Evolutionary conservation across 2,888 invertebrate species (phyloP).

Genomic region (Panzeria rudis): DNA sequence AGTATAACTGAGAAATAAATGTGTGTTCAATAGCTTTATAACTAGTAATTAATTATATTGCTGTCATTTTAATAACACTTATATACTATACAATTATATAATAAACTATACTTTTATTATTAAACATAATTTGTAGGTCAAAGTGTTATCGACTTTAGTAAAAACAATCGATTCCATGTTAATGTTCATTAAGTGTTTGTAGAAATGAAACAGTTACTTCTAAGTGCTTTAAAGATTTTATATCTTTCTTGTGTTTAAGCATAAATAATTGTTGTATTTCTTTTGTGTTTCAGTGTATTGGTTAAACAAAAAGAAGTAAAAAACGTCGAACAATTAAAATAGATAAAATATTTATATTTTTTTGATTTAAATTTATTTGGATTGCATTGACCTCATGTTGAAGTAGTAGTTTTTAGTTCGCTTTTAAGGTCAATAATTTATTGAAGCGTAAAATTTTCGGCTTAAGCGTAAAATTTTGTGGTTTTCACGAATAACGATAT

Average conservation of each 20-base stretch:
- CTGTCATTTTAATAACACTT: conserved; percentile 7
- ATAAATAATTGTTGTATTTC: conserved; percentile 10
- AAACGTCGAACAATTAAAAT: conserved; percentile 11
- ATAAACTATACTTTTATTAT: background rate
- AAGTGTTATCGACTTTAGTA: conserved; percentile 63
- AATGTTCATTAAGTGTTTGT: background rate
- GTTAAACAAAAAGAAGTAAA: conserved; percentile 13
- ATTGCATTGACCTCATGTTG: conserved; percentile 52
- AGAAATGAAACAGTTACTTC: background rate
- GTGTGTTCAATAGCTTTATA: no score
- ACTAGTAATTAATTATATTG: background rate
- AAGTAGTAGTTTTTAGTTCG: conserved; percentile 14
- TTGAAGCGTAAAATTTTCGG: conserved; percentile 68
- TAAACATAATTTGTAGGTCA: conserved; percentile 52
- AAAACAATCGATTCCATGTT: background rate
- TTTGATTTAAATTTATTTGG: conserved; percentile 16
- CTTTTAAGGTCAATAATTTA: conserved; percentile 67
- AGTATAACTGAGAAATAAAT: no score
- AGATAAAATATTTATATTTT: background rate
- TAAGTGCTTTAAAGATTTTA: conserved; percentile 16
- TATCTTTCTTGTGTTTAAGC: conserved; percentile 6
- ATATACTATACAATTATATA: no score
- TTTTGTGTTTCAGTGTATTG: conserved; percentile 12
- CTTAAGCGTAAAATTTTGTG: conserved; percentile 47
- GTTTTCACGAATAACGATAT: no score